Base-by-base conservation (phyloP, 1,140 invertebrate species). In the Solenopsis fugax region DNA sequence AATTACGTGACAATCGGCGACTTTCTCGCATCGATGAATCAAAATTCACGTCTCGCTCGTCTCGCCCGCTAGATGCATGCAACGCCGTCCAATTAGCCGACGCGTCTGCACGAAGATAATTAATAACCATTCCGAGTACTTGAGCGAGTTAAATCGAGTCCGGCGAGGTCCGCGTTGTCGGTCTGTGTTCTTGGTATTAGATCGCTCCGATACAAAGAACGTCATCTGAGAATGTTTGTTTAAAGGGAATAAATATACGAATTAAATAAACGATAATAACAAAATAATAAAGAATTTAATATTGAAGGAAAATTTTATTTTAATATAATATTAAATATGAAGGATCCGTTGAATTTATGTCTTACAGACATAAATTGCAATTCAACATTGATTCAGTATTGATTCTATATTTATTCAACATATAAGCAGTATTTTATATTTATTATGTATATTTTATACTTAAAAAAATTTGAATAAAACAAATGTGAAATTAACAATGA, bases 51-150 rank as follows among this genome's bases (percentile, higher is more conserved):
- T 64, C 45, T 56, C 29, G 48, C 29, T 56, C 54, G 34, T 54
- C 34, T 12, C 16, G 64, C 24, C 24, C 64, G 64, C 29, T 58
- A 21, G 29, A 58, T 56, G 58, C 72, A 89, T 24, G 69, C 65
- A 56, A 76, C 64, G 77, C 77, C 13, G 24, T 82, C 37, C 87
- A 87, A 76, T 90, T 90, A 69, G 76, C 45, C 77, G 76, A 85
- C 58, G 18, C 41, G 60, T 84, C 64, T 69, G 54, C n/a, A 52
- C 52, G 13, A 37, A 71, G 71, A 78, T 88, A 87, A 88, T 91
- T 91, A 90, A 90, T 91, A 90, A 91, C 71, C 81, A 91, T 90
- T 88, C 54, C 34, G 86, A 85, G 58, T 90, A 88, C 65, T 91
- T 91, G 21, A 90, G 72, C 80, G 89, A 90, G 89, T 91, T 90